Percentiles rank a stretch among this genome's conserved stretches.
Conservation (phyloP, 1,140 invertebrate genomes). For the Drosophila biarmipes region DNA sequence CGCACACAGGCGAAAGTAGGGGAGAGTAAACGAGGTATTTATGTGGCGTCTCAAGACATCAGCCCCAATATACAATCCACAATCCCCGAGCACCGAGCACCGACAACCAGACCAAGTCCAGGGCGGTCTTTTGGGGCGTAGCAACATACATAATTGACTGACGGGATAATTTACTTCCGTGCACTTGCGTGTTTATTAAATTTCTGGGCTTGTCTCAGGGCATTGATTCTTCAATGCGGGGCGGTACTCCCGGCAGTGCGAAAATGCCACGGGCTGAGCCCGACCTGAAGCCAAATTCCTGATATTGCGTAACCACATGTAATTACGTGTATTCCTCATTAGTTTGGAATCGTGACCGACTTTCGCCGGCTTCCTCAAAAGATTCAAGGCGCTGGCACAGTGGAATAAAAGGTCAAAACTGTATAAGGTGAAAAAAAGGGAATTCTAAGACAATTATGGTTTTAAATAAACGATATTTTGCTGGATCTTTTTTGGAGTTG, state of each 20-base stretch:
- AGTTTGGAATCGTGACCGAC: slow-evolving; percentile 68
- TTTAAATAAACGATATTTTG: too few species aligned
- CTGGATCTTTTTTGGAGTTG: too few species aligned
- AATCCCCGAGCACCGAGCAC: neutral
- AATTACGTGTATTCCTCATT: slow-evolving; percentile 78
- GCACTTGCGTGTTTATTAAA: slow-evolving; percentile 83
- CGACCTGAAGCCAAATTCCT: slow-evolving; percentile 18
- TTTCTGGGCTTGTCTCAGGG: slow-evolving; percentile 71
- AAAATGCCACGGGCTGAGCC: slow-evolving; percentile 15
- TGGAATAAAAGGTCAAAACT: slow-evolving; percentile 17
- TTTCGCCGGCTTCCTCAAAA: slow-evolving; percentile 22
- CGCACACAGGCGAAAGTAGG: slow-evolving; percentile 43
- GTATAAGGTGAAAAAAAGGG: neutral
- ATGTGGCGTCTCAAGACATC: slow-evolving; percentile 62
- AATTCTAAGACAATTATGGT: too few species aligned
- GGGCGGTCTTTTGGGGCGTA: slow-evolving; percentile 14
- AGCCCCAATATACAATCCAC: neutral
- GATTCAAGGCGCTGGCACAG: slow-evolving; percentile 20
- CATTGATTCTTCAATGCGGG: slow-evolving; percentile 63
- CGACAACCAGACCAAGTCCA: slow-evolving; percentile 6
- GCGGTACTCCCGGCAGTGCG: slow-evolving; percentile 6
- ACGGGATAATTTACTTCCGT: slow-evolving; percentile 80
- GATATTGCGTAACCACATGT: slow-evolving; percentile 75
- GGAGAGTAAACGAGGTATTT: slow-evolving; percentile 80
- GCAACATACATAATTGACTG: slow-evolving; percentile 76